Base-by-base conservation (phyloP, 2,113 vertebrate species). In the Dissostichus mawsoni region DNA sequence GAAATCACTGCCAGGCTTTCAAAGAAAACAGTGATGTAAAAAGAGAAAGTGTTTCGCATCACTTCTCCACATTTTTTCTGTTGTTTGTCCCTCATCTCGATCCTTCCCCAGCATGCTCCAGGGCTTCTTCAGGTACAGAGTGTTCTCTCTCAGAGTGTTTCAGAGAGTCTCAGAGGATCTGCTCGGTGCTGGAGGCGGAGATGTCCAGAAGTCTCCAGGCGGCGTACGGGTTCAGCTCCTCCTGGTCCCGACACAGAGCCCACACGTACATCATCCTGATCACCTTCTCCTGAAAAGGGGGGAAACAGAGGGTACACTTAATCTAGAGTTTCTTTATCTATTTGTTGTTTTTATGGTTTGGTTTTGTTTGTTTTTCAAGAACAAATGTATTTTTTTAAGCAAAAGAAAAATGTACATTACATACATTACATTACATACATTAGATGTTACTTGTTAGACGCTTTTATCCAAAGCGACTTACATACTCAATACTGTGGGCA, bases 161-260 rank as follows among this genome's bases (percentile, higher is more conserved):
- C 17, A 61, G 45, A 74, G 41, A 61, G 74, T 83, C 84, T 97
- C 94, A 99, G 73, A 99, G 96, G 80, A 98, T 95, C 93, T 99
- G 98, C 90, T 99, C 98, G 0, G 97, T 96, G 94, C 97, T 98
- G 0, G 97, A 98, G 0, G 96, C 96, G 0, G 97, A 99, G 76
- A 99, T 95, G 91, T 99, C 98, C 84, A 99, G 90, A 0, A 99
- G 94, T 83, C 98, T 96, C 98, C 98, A 99, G 33, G 98, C 98
- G 0, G 96, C 95, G 0, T 96, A 93, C 0, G 98, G 97, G 90
- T 99, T 97, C 47, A 98, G 96, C 69, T 99, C 98, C 0, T 97
- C 96, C 92, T 98, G 98, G 91, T 99, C 98, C 52, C 98, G 93
- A 94, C 98, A 99, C 14, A 99, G 95, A 0, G 98, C 98, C 98